Conservation (phyloP, 2,797 vertebrate genomes). For the Molossus alvarezi region DNA sequence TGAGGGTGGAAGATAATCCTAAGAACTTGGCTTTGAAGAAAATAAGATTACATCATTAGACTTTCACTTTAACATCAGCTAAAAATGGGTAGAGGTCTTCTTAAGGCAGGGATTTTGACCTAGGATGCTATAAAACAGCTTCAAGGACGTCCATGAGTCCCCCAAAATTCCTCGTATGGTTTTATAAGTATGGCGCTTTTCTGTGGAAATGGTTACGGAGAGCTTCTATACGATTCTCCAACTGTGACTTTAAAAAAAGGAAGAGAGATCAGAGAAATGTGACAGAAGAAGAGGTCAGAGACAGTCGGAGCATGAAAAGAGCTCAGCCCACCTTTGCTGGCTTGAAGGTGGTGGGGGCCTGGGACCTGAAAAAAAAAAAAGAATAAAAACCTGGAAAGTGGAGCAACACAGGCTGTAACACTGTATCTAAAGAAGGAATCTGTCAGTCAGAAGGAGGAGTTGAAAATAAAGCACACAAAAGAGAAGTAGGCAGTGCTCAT, state of each 20-base stretch:
- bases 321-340: neutral
- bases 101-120: constrained; percentile 1
- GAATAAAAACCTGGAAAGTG: neutral
- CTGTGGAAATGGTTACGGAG: constrained; percentile 16
- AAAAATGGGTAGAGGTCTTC: neutral
- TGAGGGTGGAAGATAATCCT: neutral
- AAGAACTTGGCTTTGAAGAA: neutral
- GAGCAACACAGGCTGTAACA: neutral
- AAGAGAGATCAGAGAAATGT: neutral
- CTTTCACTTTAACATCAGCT: neutral
- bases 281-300: neutral
- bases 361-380: neutral
- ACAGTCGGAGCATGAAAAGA: neutral
- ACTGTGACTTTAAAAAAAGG: neutral
- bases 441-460: neutral
- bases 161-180: neutral
- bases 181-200: neutral
- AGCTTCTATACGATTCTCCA: constrained; percentile 9
- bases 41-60: neutral
- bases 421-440: neutral
- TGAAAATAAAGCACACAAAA: neutral
- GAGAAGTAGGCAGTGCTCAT: neutral
- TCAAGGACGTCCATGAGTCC: neutral
- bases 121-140: neutral
- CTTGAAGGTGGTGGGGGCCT: neutral